Evolutionary conservation across 2,888 invertebrate genomes (phyloP).

Genomic region (Epiblema foenella): DNA sequence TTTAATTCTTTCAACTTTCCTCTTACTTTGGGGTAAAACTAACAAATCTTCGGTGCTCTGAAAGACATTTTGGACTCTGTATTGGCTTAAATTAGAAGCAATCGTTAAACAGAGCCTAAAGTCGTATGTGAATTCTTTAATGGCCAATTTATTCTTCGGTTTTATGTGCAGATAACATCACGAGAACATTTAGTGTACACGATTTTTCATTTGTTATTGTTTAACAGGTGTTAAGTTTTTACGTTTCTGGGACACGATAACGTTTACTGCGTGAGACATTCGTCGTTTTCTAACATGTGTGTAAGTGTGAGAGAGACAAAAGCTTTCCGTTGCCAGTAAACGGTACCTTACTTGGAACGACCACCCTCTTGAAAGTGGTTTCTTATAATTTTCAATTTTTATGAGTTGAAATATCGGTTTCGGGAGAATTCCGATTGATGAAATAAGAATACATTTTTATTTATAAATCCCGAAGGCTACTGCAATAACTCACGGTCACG

Average conservation of each 20-base stretch:
- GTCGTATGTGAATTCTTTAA: neutral
- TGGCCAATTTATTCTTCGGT: neutral
- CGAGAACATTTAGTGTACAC: neutral
- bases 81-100: neutral
- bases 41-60: constrained; percentile 3
- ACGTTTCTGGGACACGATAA: neutral
- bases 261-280: neutral
- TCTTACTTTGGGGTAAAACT: constrained; percentile 1
- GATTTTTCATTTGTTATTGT: neutral
- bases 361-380: too few relatives aligned
- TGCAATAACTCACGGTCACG: neutral
- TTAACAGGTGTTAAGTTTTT: neutral
- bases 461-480: neutral
- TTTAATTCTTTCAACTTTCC: neutral
- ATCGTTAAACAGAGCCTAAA: neutral
- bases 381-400: neutral
- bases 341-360: neutral
- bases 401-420: neutral
- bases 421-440: neutral
- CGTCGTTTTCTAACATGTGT: neutral
- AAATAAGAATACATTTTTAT: neutral
- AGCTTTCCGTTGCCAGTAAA: neutral
- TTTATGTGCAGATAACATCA: neutral
- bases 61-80: neutral
- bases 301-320: neutral